Percentiles rank a stretch among this genome's conserved stretches.
phyloP scores from a whole-genome alignment of 2,888 invertebrate species.

The Branchellion lobata region DNA sequence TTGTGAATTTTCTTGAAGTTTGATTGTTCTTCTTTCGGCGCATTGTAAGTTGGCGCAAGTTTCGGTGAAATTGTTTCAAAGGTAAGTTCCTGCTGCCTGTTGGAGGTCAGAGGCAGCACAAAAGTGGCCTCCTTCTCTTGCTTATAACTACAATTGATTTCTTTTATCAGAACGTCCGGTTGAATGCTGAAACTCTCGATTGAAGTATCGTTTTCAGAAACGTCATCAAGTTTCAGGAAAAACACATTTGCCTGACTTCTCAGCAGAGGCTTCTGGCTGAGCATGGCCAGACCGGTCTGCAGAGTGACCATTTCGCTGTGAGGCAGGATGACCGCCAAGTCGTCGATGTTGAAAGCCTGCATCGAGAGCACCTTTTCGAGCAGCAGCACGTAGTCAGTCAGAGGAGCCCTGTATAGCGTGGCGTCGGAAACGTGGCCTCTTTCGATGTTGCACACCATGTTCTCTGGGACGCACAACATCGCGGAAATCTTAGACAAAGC shows the following conservation, averaged over 20 bases:
- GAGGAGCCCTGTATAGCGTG: constrained; percentile 12
- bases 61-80: background rate
- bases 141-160: background rate
- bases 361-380: constrained; percentile 23
- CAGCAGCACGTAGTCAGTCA: constrained; percentile 25
- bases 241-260: constrained; percentile 27
- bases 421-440: constrained; percentile 15
- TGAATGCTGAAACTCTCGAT: background rate
- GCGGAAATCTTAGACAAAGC: constrained; percentile 16
- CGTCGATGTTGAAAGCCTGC: constrained; percentile 28
- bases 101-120: background rate
- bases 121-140: background rate
- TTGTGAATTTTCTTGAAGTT: background rate
- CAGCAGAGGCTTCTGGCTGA: constrained; percentile 2
- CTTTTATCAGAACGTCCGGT: background rate
- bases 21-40: constrained; percentile 1
- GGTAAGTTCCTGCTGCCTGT: background rate
- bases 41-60: background rate
- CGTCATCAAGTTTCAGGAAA: constrained; percentile 23
- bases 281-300: constrained; percentile 18
- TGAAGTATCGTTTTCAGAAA: constrained; percentile 10
- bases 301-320: constrained; percentile 18
- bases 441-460: constrained; percentile 2
- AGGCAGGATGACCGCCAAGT: constrained; percentile 24
- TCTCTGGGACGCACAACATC: constrained; percentile 32